Evolutionary conservation across 2,888 invertebrate species (phyloP).

Genomic region (Athalia rosae): DNA sequence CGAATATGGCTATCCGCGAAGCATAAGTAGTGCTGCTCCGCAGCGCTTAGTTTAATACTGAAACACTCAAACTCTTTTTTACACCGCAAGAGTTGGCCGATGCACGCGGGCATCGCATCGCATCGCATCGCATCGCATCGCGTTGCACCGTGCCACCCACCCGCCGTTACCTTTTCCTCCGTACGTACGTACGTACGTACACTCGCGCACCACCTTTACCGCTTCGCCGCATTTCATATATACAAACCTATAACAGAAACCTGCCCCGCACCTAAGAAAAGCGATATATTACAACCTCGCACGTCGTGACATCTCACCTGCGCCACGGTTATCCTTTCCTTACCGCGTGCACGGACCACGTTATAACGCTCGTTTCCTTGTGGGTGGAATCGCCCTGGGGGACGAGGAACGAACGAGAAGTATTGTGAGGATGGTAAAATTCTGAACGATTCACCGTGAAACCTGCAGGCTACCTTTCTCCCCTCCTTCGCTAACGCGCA

Average conservation of each 20-base stretch:
- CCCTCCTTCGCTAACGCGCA: no score
- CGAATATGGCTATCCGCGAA: slow-evolving; percentile 45
- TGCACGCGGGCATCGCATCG: no score
- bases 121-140: no score
- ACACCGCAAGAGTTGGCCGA: no score
- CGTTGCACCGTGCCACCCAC: no score
- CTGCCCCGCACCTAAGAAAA: slow-evolving; percentile 46
- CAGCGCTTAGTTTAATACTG: no score
- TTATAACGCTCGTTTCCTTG: slow-evolving; percentile 64
- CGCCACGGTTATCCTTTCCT: slow-evolving; percentile 59
- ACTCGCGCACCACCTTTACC: slow-evolving; percentile 56
- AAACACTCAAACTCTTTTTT: no score
- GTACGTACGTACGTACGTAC: no score
- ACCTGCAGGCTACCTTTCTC: no score
- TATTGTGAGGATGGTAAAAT: slow-evolving; percentile 1
- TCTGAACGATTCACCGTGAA: no score
- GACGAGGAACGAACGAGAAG: slow-evolving; percentile 24
- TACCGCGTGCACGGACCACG: no score
- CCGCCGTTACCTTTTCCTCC: slow-evolving; percentile 57
- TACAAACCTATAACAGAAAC: slow-evolving; percentile 1
- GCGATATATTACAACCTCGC: slow-evolving; percentile 71
- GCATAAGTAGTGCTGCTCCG: slow-evolving; percentile 17
- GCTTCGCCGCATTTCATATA: no score
- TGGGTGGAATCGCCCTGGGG: slow-evolving; percentile 68
- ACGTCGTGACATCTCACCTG: slow-evolving; percentile 73